Evolutionary conservation across 2,888 invertebrate genomes (phyloP), one percentile per base, ranked within the genome.

Genomic region (Pseudococcus viburni): DNA sequence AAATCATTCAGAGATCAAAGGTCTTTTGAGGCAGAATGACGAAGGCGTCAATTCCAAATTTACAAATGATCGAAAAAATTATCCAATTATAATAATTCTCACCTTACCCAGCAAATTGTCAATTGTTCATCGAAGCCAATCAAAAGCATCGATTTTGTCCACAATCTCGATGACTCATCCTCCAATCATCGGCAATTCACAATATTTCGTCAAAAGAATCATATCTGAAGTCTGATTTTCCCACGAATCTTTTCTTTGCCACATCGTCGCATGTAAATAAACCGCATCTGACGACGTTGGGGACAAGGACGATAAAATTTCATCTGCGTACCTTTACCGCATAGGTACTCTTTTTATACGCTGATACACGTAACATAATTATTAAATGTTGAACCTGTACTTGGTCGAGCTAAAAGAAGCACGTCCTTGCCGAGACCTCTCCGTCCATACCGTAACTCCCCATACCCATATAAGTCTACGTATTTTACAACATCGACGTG

Each of bases 311-410:
- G 68, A 73, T 73, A 33, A 73, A 73, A 73, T 73, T 59, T 73
- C 68, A 73, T 51, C 51, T 17, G 17, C 15, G 17, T 51, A 17
- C 12, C 59, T 59, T n/a, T 59, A 59, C n/a, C 4, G n/a, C n/a
- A 2, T n/a, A n/a, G 2, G 19, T 59, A 59, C 59, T 59, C 26
- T 33, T 33, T 33, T 3, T 33, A 59, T 11, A 59, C 59, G 11
- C 19, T 59, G 55, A 8, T 59, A 59, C 64, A 64, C 55, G 64
- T 85, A 86, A 68, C 86, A 86, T 86, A 86, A 86, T 86, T 86
- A 86, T 86, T 86, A 86, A 68, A 68, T 64, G 86, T 68, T 86
- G 86, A 86, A 86, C 86, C 86, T 86, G 86, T 86, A 86, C 86
- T 64, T 64, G 86, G 86, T 86, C 64, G 64, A 64, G 73, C 86